Evolutionary conservation across 2,888 invertebrate genomes (phyloP), one percentile per base, ranked within the genome.

Genomic region (Timema podura): DNA sequence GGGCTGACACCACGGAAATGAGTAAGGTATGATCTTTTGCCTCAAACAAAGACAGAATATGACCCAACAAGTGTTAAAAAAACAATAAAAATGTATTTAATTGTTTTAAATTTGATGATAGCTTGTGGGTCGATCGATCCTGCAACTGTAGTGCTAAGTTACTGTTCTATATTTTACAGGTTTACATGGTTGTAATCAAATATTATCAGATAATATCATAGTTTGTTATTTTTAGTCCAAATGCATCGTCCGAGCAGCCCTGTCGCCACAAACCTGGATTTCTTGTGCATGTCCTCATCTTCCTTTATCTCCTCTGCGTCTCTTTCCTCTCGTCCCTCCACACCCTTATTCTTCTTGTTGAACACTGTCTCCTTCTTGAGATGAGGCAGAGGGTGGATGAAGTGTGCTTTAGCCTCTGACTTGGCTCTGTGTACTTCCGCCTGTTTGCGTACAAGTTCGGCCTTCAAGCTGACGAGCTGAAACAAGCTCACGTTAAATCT

Each of bases 371-470:
- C 85, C 75, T 86, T 79, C 76, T 85, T 86, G 69, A 84, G 80
- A 70, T 83, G 81, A 3, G 86, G 83, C 2, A 82, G 77, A 45
- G 83, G 81, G 13, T 57, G 68, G 15, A 70, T 71, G 9, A 68
- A 70, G 46, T 65, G 64, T 47, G 68, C 66, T 45, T 74, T 68
- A 8, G 68, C 70, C 77, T 89, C 65, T 30, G 71, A 65, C 71
- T 76, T 92, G 7, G 88, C 88, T 77, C 88, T 87, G 70, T 85
- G 83, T 1, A 93, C 89, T 81, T 96, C 95, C 76, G 91, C 89
- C 81, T 95, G 92, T 81, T 96, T 96, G 73, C 91, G 86, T 64
- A 92, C 80, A 15, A 97, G 83, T 81, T 97, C 96, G 0, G 96
- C 96, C 83, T 96, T 96, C 72, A 97, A 83, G 77, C 91, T 92